phyloP scores from a whole-genome alignment of 2,797 vertebrate genomes.

The Sebastes melanostomus region DNA sequence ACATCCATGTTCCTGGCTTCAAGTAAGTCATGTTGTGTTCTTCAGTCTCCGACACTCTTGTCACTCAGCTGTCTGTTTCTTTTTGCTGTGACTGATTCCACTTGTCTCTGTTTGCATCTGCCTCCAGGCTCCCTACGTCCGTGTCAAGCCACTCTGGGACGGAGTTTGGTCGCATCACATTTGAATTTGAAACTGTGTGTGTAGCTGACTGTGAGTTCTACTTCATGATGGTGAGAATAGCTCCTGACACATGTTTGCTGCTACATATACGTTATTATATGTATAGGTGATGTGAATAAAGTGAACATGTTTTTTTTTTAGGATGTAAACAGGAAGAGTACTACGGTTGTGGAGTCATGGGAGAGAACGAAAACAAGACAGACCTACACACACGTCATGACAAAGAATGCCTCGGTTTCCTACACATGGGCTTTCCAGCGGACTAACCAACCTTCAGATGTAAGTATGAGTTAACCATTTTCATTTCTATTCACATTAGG shows the following conservation, averaged over 20 bases:
- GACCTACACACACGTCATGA: slow-evolving; percentile 91
- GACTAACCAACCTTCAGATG: slow-evolving; percentile 91
- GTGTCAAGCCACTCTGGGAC: slow-evolving; percentile 84
- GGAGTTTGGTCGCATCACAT: slow-evolving; percentile 92
- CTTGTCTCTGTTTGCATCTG: slow-evolving; percentile 1
- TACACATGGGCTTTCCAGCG: slow-evolving; percentile 99
- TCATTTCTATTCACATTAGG: not conserved
- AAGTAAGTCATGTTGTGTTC: slow-evolving; percentile 84
- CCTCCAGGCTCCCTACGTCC: slow-evolving; percentile 88
- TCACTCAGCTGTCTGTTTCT: not conserved
- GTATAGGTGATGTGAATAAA: not conserved
- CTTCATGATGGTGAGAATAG: slow-evolving; percentile 94
- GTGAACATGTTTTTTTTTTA: slow-evolving; percentile 48
- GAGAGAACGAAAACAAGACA: slow-evolving; percentile 90
- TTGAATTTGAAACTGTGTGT: slow-evolving; percentile 95
- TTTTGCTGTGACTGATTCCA: not conserved
- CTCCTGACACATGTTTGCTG: not conserved
- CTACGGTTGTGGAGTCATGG: slow-evolving; percentile 96
- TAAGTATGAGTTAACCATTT: slow-evolving; percentile 73
- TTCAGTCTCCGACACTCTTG: not conserved
- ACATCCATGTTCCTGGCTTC: slow-evolving; percentile 93
- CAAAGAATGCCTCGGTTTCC: slow-evolving; percentile 92
- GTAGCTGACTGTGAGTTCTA: slow-evolving; percentile 92
- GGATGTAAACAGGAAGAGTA: slow-evolving; percentile 95
- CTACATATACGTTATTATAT: not conserved